A percentile compares a stretch with the other conserved stretches of the same genome.
phyloP scores from a whole-genome alignment of 2,113 vertebrate species.

The Catagonus wagneri region DNA sequence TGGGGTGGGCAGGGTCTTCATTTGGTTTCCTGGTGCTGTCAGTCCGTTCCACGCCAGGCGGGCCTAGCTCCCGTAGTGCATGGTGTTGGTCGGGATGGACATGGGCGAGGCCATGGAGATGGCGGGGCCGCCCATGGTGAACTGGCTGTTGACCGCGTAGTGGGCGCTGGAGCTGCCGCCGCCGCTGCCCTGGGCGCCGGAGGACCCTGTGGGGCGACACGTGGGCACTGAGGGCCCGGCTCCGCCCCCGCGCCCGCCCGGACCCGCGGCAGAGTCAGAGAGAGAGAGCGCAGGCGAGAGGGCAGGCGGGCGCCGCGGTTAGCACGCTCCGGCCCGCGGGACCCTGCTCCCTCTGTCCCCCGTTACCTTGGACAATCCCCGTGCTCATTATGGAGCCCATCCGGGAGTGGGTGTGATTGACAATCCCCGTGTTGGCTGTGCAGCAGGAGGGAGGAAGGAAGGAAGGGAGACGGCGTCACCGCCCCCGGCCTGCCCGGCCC shows the following conservation, averaged over 20 bases:
- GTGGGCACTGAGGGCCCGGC: background rate
- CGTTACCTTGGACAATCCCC: conserved; percentile 95
- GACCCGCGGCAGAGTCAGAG: conserved; percentile 54
- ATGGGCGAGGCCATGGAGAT: conserved; percentile 98
- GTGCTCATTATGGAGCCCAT: conserved; percentile 99
- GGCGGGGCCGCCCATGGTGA: conserved; percentile 96
- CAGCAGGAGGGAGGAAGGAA: conserved; percentile 73
- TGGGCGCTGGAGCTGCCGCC: conserved; percentile 90
- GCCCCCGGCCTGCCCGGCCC: conserved; percentile 53
- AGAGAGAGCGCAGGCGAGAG: conserved; percentile 52
- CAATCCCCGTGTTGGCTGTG: conserved; percentile 96
- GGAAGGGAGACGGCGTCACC: conserved; percentile 72
- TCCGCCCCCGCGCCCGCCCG: background rate
- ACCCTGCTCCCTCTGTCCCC: background rate
- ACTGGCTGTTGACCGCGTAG: conserved; percentile 96
- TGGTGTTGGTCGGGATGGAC: conserved; percentile 97
- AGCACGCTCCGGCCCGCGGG: background rate
- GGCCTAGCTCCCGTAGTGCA: conserved; percentile 96
- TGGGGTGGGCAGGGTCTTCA: conserved; percentile 82
- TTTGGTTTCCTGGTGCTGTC: conserved; percentile 88
- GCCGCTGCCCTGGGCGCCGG: conserved; percentile 88
- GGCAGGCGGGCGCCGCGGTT: background rate
- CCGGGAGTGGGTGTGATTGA: conserved; percentile 98
- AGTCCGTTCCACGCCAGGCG: conserved; percentile 60
- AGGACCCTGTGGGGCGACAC: conserved; percentile 85